Percentiles rank a stretch among this genome's conserved stretches.
phyloP scores from a whole-genome alignment of 2,113 vertebrate genomes.

The Melospiza georgiana region DNA sequence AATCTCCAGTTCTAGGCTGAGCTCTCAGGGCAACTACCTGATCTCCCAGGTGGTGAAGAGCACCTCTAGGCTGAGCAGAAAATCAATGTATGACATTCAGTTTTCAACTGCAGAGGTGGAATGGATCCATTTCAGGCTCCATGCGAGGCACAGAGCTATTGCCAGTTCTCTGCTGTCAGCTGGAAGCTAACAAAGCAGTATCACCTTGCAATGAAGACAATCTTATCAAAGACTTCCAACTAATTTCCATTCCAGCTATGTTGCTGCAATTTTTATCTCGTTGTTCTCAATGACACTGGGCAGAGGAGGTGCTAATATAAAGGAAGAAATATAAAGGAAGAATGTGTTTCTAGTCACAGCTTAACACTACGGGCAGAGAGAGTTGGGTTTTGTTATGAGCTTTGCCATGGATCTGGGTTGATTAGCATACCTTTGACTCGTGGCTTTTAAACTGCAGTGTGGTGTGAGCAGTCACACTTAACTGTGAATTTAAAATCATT shows the following conservation, averaged over 20 bases:
- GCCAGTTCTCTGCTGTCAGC: not conserved
- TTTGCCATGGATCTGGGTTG: not conserved
- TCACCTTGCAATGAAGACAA: not conserved
- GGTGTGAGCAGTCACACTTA: not conserved
- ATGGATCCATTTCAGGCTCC: not conserved
- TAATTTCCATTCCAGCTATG: not conserved
- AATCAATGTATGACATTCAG: not conserved
- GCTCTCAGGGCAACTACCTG: not conserved
- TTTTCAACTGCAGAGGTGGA: not conserved
- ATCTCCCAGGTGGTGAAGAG: not conserved
- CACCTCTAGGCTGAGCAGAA: not conserved
- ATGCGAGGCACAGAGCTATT: not conserved
- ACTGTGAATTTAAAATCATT: conserved; percentile 4
- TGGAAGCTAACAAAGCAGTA: not conserved
- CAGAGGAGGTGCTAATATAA: not conserved
- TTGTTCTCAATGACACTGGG: not conserved
- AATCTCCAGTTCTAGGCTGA: not conserved
- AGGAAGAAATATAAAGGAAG: not conserved
- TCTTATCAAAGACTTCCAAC: not conserved
- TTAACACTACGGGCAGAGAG: not conserved
- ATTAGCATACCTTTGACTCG: not conserved
- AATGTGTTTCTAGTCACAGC: conserved; percentile 1
- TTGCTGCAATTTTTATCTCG: conserved; percentile 12
- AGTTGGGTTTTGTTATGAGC: not conserved
- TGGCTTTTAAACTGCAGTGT: not conserved